These are phyloP conservation scores for Orycteropus afer DNA, from an alignment of 2,113 vertebrate species.

Conservation along the genomic window DNA sequence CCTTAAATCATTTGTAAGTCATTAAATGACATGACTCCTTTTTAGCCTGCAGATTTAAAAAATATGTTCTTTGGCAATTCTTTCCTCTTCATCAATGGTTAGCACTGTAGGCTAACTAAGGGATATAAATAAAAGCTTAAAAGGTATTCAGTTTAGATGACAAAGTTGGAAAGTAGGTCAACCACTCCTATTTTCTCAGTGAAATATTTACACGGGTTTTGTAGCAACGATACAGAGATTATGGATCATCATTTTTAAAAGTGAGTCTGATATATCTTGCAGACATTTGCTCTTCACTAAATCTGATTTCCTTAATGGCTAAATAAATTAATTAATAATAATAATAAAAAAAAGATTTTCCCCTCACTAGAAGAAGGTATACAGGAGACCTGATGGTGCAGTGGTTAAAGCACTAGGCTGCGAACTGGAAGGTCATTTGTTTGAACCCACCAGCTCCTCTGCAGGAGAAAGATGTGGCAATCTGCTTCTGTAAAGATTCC, in stretches of 20 bases:
- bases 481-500: not conserved
- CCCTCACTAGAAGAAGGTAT: not conserved
- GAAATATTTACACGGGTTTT: not conserved
- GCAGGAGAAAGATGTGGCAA: not conserved
- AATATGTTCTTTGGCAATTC: not conserved
- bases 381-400: not conserved
- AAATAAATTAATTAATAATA: not conserved
- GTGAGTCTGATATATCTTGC: not conserved
- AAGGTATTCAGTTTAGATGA: not conserved
- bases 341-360: conserved; percentile 5
- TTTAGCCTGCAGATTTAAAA: conserved; percentile 40
- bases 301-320: conserved; percentile 42
- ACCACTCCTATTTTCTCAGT: not conserved
- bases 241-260: conserved; percentile 31
- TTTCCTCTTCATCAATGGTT: conserved; percentile 34
- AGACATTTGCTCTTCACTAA: conserved; percentile 36
- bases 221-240: conserved; percentile 3
- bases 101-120: not conserved
- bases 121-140: not conserved
- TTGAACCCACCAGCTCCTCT: not conserved
- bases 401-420: not conserved
- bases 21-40: conserved; percentile 38
- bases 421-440: not conserved
- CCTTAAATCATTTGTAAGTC: conserved; percentile 47
- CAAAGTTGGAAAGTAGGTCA: conserved; percentile 32